phyloP scores from a whole-genome alignment of 1,140 invertebrate genomes.

The Brachionus sp. region DNA sequence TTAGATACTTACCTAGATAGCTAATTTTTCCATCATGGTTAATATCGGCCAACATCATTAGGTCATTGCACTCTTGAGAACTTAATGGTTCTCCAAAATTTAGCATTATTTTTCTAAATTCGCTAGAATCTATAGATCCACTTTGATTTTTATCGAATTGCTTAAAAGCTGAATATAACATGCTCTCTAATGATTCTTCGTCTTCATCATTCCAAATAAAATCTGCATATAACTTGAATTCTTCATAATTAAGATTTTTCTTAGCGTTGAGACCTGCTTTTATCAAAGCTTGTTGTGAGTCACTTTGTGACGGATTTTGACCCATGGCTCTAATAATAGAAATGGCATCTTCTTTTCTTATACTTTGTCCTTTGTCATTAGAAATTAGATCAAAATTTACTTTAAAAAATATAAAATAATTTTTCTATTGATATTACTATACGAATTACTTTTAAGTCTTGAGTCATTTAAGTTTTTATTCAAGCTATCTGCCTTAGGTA shows the following conservation, averaged over 20 bases:
- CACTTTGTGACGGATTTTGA: conserved; percentile 32
- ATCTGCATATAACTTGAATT: background rate
- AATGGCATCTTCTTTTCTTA: conserved; percentile 23
- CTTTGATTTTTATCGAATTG: conserved; percentile 7
- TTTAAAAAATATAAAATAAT: background rate
- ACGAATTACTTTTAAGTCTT: background rate
- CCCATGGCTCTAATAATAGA: conserved; percentile 18
- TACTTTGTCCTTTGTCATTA: background rate
- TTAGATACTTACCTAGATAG: conserved; percentile 11
- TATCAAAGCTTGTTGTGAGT: background rate
- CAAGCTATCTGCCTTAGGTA: background rate
- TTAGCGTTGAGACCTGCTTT: background rate
- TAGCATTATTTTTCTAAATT: conserved; percentile 12
- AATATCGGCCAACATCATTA: conserved; percentile 9
- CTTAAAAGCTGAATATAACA: conserved; percentile 12
- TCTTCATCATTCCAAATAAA: background rate
- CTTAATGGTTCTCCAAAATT: conserved; percentile 31
- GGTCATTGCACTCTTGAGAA: conserved; percentile 8
- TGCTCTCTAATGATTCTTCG: background rate
- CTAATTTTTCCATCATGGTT: conserved; percentile 42
- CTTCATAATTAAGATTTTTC: background rate
- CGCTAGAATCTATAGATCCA: conserved; percentile 5
- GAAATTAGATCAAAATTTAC: background rate
- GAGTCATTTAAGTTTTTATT: background rate
- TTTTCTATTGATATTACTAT: background rate